Percentiles rank a stretch among this genome's conserved stretches.
Evolutionary conservation across 2,113 vertebrate genomes (phyloP).

Genomic region (Litocranius walleri): DNA sequence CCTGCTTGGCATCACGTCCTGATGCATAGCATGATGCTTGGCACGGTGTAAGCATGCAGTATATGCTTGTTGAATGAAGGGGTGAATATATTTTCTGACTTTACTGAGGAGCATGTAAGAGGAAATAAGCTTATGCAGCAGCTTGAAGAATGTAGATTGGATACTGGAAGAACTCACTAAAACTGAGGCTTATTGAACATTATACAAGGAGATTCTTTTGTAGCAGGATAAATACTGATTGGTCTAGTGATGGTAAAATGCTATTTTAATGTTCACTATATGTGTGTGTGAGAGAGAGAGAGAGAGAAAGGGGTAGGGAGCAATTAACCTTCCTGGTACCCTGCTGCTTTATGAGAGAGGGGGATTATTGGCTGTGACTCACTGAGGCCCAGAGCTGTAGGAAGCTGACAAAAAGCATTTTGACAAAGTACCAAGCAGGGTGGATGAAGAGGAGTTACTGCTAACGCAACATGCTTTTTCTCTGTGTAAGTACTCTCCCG

Average conservation of each 20-base stretch:
- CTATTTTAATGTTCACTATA: background rate
- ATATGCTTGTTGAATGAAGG: background rate
- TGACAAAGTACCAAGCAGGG: background rate
- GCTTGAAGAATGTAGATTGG: background rate
- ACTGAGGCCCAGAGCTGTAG: background rate
- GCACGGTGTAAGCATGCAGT: background rate
- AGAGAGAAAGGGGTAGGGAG: background rate
- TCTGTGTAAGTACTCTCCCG: background rate
- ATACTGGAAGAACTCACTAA: background rate
- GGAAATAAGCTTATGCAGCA: background rate
- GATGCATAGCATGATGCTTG: no score
- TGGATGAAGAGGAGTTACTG: background rate
- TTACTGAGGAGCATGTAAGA: background rate
- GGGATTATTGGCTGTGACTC: background rate
- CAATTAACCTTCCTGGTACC: background rate
- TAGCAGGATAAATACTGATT: background rate
- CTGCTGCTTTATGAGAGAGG: background rate
- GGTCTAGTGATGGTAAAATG: background rate
- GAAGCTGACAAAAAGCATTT: conserved; percentile 19
- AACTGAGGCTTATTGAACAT: background rate
- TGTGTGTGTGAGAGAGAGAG: background rate
- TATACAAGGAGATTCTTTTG: background rate
- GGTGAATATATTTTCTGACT: background rate
- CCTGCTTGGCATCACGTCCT: background rate
- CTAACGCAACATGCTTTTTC: background rate